Base-by-base conservation (phyloP, 2,888 invertebrate species). In the Ptychoptera contaminata region DNA sequence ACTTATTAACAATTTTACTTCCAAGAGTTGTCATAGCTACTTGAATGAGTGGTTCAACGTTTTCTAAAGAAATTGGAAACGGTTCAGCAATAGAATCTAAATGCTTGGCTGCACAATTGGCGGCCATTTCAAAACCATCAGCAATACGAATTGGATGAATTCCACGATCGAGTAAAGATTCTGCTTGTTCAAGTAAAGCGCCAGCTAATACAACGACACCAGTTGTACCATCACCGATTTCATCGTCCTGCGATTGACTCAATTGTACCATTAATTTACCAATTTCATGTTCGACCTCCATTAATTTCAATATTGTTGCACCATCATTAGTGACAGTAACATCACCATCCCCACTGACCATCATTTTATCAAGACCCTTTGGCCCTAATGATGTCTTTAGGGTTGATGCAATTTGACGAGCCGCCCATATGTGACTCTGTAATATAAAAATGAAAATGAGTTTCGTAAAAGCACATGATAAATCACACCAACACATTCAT, bases 211-310 rank as follows among this genome's bases (percentile, higher is more conserved):
- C 80, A 14, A 98, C 97, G 53, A 98, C 98, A 10, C 97, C 97
- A 8, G 98, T 99, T 1, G 98, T 99, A 40, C 98, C 98, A 70
- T 98, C 98, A 35, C 97, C 97, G 56, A 98, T 96, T 71, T 99
- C 98, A 69, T 97, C 94, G 63, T 98, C 98, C 66, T 99, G 98
- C 46, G 96, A 94, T 66, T 97, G 94, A 23, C 94, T 93, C 47
- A 99, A 67, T 62, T 99, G 93, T 16, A 99, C 98, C 78, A 99
- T 81, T 42, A 99, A 70, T 64, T 96, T 98, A 34, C 93, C 97
- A 54, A 98, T 91, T 73, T 96, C 88, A 63, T 98, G 96, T 29
- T 97, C 94, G 7, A 98, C 92, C 62, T 98, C 97, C 97, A 99
- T 99, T 68, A 90, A 75, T 67, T 94, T 91, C 53, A 98, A 72